phyloP scores from a whole-genome alignment of 2,888 invertebrate genomes.

The Glyphotaelius pellucidus region DNA sequence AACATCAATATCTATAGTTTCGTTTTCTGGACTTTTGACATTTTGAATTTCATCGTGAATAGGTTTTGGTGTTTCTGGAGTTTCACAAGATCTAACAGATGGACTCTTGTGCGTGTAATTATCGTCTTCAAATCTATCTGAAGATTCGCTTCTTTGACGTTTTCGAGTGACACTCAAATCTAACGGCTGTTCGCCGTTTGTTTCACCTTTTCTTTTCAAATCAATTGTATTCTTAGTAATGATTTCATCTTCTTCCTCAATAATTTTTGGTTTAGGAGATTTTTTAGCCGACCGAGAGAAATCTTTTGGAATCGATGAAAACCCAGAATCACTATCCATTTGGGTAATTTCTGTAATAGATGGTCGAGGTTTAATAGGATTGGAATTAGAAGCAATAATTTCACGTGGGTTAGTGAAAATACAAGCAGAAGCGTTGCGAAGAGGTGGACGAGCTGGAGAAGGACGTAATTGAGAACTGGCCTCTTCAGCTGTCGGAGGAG shows the following conservation, averaged over 20 bases:
- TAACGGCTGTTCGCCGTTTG: slow-evolving; percentile 82
- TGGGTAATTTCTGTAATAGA: slow-evolving; percentile 19
- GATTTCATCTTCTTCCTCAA: slow-evolving; percentile 71
- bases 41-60: slow-evolving; percentile 69
- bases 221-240: slow-evolving; percentile 14
- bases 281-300: slow-evolving; percentile 70
- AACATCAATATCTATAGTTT: slow-evolving; percentile 78
- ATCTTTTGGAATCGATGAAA: slow-evolving; percentile 71
- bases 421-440: slow-evolving; percentile 67
- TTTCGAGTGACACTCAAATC: slow-evolving; percentile 84
- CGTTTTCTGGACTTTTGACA: slow-evolving; percentile 74
- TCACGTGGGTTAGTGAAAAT: slow-evolving; percentile 69
- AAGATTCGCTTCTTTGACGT: slow-evolving; percentile 73
- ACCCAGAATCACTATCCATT: slow-evolving; percentile 40
- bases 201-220: slow-evolving; percentile 69
- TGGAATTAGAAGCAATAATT: slow-evolving; percentile 66
- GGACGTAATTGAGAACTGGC: slow-evolving; percentile 80
- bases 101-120: slow-evolving; percentile 73
- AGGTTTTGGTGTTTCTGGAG: slow-evolving; percentile 72
- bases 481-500: slow-evolving; percentile 83
- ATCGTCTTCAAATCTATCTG: slow-evolving; percentile 72
- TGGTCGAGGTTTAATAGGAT: slow-evolving; percentile 23
- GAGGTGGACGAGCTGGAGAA: slow-evolving; percentile 81
- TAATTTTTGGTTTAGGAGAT: slow-evolving; percentile 63
- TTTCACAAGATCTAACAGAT: slow-evolving; percentile 74